Base-by-base conservation (phyloP, 2,797 vertebrate species). In the Rhincodon typus region DNA sequence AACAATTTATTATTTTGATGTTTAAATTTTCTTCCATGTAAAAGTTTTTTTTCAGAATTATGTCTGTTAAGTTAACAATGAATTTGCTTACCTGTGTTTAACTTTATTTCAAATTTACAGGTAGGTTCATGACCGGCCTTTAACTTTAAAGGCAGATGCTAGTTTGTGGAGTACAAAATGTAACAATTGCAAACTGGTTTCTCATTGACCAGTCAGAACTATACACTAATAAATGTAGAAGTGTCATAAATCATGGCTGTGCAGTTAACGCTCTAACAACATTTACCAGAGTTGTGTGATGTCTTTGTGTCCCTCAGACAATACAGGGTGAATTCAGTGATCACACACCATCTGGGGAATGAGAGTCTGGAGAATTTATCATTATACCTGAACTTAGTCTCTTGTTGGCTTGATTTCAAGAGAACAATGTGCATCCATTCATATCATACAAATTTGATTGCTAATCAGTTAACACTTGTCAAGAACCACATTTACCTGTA, bases 401-500 rank as follows among this genome's bases (percentile, higher is more conserved):
- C 62, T 10, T 91, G 34, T 23, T 91, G 57, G 67, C 90, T 93
- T 23, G 2, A 1, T 69, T 69, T 69, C 66, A 67, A 42, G 42
- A 23, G n/a, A 69, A 42, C 90, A 69, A 69, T 93, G 66, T 69
- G 38, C 62, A 69, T 42, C 42, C 66, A 69, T 69, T 67, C 88
- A 62, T 91, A 91, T 91, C 42, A 72, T 74, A 69, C 69, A 94
- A 53, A 74, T 77, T 72, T 50, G 27, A 74, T 95, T 95, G 70
- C 94, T 95, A 95, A 95, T 95, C 69, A 77, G 69, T 77, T 19
- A 34, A 77, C 72, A 74, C 38, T 77, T 95, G 69, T 57, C 94
- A 95, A 57, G 94, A 74, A 95, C 27, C 70, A 4, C 27, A 95
- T 95, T 95, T 74, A 95, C 94, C 70, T n/a, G 25, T 95, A 70